A percentile compares a stretch with the other conserved stretches of the same genome.
phyloP scores from a whole-genome alignment of 2,888 invertebrate genomes.

The Catonia carolina region DNA sequence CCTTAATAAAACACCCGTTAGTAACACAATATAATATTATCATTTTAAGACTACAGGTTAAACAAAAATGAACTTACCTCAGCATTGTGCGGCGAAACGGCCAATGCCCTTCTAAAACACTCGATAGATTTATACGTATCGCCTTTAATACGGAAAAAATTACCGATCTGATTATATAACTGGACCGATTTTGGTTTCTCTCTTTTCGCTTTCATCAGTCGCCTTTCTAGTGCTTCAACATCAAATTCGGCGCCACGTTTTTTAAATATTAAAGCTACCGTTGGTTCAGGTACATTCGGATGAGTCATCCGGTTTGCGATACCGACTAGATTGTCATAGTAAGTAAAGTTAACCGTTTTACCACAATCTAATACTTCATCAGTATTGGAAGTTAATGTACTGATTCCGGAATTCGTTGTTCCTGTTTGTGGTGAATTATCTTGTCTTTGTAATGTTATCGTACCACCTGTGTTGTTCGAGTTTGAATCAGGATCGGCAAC shows the following conservation, averaged over 20 bases:
- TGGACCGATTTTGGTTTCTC: conserved; percentile 79
- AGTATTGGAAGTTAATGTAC: conserved; percentile 17
- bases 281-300: conserved; percentile 78
- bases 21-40: too few relatives aligned
- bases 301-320: conserved; percentile 76
- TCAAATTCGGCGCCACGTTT: conserved; percentile 63
- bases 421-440: too few relatives aligned
- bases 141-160: conserved; percentile 86
- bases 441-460: conserved; percentile 25
- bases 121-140: conserved; percentile 81
- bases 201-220: conserved; percentile 68
- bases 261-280: conserved; percentile 69
- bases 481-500: conserved; percentile 3
- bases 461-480: conserved; percentile 18
- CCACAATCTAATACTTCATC: conserved; percentile 68
- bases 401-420: too few relatives aligned
- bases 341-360: conserved; percentile 78
- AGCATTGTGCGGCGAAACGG: conserved; percentile 79
- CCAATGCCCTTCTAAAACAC: conserved; percentile 78
- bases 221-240: conserved; percentile 64
- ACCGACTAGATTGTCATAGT: conserved; percentile 81
- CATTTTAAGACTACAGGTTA: too few relatives aligned
- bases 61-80: too few relatives aligned
- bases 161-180: conserved; percentile 84
- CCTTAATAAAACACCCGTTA: too few relatives aligned